Conservation (phyloP, 2,113 vertebrate genomes). For the Toxotes chatareus region DNA sequence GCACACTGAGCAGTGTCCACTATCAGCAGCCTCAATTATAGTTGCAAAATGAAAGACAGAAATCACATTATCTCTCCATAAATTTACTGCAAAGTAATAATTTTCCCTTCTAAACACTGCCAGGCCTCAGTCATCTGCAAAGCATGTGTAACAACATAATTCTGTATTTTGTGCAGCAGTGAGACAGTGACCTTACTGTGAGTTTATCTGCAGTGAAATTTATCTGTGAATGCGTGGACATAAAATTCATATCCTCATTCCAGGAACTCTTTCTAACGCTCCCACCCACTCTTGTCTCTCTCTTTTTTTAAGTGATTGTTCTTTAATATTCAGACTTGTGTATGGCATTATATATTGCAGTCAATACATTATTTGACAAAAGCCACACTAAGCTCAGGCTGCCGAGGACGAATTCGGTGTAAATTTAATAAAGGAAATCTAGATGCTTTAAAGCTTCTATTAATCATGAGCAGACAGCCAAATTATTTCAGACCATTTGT, state of each 20-base stretch:
- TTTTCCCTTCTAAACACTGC: neutral
- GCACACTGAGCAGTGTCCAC: neutral
- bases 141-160: neutral
- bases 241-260: constrained; percentile 11
- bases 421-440: constrained; percentile 75
- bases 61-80: neutral
- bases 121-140: neutral
- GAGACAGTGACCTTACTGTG: neutral
- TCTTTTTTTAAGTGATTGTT: constrained; percentile 54
- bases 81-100: neutral
- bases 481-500: constrained; percentile 72
- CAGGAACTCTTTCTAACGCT: constrained; percentile 7
- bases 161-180: neutral
- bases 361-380: constrained; percentile 72
- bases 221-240: constrained; percentile 13
- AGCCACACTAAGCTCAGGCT: constrained; percentile 38
- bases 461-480: constrained; percentile 72
- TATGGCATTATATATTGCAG: constrained; percentile 48
- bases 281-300: constrained; percentile 9
- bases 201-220: constrained; percentile 17
- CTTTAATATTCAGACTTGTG: constrained; percentile 62
- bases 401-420: constrained; percentile 62
- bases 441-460: constrained; percentile 68
- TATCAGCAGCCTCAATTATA: neutral
- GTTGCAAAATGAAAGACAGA: neutral